Evolutionary conservation across 1,140 invertebrate species (phyloP), one percentile per base, ranked within the genome.

Genomic region (Drosophila subpulchrella): DNA sequence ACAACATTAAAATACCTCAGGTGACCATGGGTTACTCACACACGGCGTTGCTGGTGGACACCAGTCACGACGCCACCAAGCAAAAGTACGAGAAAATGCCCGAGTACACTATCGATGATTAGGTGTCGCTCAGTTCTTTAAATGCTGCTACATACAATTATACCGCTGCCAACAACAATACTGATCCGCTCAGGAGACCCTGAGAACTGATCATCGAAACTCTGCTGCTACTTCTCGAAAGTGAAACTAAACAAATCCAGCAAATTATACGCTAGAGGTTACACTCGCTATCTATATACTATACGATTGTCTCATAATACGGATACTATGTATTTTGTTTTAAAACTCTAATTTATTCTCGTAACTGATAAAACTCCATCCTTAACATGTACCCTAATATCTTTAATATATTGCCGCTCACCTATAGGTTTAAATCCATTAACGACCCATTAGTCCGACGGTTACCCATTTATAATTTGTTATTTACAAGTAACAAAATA

Each of bases 11-110:
- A 92, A 94, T 98, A 47, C 95, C 96, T 66, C 94, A 96, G 48
- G 95, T 98, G 13, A 93, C 96, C 8, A 97, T 97, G 95, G 97
- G 97, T 15, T 95, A 95, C 68, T 96, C 96, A 12, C 97, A 98
- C 92, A 96, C 97, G 1, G 91, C 98, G 62, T 92, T 98, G 8
- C 82, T 94, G 4, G 93, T 93, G 41, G 93, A 94, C 44, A 93
- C 94, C 48, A 85, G 93, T 32, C 71, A 93, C 8, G 94, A 94
- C 15, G 92, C 91, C 36, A 93, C 93, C 13, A 93, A 94, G 68
- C 88, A 91, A 36, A 94, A 94, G 51, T 90, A 94, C 46, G 92
- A 92, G 6, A 92, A 92, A 53, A 67, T 94, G 65, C 93, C 93
- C 11, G 92, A 92, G 60, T 94, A 94, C 67, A 89, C 74, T 36